These are phyloP conservation scores for Anguilla japonica DNA, from an alignment of 2,113 vertebrate species.

Conservation along the genomic window DNA sequence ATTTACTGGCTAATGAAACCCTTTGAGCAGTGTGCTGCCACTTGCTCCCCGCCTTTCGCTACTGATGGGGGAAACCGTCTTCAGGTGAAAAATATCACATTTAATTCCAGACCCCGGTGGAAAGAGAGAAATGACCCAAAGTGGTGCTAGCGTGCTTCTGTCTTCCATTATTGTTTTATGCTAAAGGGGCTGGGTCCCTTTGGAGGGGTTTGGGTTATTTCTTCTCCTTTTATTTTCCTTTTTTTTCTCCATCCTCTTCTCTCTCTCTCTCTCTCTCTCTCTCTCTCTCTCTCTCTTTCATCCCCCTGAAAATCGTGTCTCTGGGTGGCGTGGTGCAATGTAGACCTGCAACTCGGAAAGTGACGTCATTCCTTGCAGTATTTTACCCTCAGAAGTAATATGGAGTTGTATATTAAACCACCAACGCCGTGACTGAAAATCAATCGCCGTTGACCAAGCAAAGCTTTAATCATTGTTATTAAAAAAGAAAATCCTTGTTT, in stretches of 20 bases:
- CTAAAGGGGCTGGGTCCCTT: neutral
- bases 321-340: neutral
- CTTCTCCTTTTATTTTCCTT: neutral
- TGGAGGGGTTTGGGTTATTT: neutral
- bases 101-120: constrained; percentile 68
- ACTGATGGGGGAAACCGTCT: constrained; percentile 72
- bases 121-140: constrained; percentile 53
- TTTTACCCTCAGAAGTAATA: constrained; percentile 32
- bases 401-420: neutral
- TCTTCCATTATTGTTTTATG: neutral
- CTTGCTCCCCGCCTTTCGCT: constrained; percentile 65
- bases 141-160: constrained; percentile 42
- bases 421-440: neutral
- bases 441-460: neutral
- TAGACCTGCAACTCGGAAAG: neutral
- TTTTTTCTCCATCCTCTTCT: neutral
- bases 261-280: neutral
- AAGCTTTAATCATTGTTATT: constrained; percentile 7
- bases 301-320: neutral
- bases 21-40: constrained; percentile 77
- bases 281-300: neutral
- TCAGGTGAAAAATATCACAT: constrained; percentile 70
- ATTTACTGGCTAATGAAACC: constrained; percentile 79
- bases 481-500: constrained; percentile 6
- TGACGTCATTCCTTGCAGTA: neutral